Percentiles rank a stretch among this genome's conserved stretches.
phyloP scores from a whole-genome alignment of 1,140 invertebrate genomes.

The Vanessa atalanta region DNA sequence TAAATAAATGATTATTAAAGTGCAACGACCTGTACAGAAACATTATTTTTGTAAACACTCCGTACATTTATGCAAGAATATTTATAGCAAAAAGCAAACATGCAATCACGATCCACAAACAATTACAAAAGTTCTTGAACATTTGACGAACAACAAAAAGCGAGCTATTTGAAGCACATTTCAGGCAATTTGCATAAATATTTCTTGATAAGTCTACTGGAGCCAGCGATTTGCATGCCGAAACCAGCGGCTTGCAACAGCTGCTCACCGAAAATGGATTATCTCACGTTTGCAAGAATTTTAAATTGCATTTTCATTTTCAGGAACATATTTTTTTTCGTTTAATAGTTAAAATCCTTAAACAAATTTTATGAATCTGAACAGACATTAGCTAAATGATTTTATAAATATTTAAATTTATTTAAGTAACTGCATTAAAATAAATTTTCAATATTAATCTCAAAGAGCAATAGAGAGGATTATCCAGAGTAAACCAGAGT shows the following conservation, averaged over 20 bases:
- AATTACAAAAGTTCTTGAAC: slow-evolving; percentile 22
- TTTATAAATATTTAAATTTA: no score
- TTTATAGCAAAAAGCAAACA: not conserved
- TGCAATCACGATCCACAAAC: slow-evolving; percentile 17
- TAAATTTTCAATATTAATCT: no score
- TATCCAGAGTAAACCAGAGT: no score
- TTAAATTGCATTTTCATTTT: slow-evolving; percentile 8
- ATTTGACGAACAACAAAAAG: slow-evolving; percentile 23
- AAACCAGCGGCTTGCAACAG: slow-evolving; percentile 23
- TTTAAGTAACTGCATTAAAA: no score
- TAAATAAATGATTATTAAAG: no score
- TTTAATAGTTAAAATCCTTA: not conserved
- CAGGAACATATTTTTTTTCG: not conserved
- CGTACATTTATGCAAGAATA: not conserved
- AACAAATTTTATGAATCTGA: no score
- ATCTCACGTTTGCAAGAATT: slow-evolving; percentile 17
- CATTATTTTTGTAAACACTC: no score
- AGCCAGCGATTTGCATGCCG: slow-evolving; percentile 28
- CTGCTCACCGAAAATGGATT: slow-evolving; percentile 28
- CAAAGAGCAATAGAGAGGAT: no score
- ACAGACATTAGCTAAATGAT: no score
- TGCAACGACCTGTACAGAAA: no score
- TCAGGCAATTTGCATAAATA: slow-evolving; percentile 41
- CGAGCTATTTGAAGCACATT: slow-evolving; percentile 20
- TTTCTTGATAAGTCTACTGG: slow-evolving; percentile 38